Percentiles rank a stretch among this genome's conserved stretches.
Evolutionary conservation across 2,888 invertebrate genomes (phyloP).

Genomic region (Tipula vernalis): DNA sequence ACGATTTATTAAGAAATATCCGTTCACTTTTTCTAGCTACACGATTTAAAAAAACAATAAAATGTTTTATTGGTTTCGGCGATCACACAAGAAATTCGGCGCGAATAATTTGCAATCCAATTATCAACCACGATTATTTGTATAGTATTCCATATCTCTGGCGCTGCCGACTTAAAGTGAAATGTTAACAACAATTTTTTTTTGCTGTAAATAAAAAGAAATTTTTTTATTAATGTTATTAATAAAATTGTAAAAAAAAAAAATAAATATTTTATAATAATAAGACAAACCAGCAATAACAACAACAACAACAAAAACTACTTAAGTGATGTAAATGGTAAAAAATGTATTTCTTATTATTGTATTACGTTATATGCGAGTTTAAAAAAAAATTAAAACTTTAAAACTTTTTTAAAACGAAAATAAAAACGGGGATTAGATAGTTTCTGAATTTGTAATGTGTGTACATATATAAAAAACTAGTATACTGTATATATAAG

Average conservation of each 20-base stretch:
- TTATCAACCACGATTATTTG: not conserved
- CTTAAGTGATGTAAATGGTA: conserved; percentile 4
- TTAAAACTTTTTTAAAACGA: not conserved
- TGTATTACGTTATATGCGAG: not conserved
- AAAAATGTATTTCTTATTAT: not conserved
- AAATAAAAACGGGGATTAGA: not conserved
- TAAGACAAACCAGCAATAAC: not conserved
- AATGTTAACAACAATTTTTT: not conserved
- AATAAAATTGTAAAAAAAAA: not conserved
- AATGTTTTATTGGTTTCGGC: not conserved
- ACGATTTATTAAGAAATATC: not conserved
- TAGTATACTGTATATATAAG: not conserved
- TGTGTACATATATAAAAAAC: not conserved
- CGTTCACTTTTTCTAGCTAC: not conserved
- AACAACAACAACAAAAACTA: not conserved
- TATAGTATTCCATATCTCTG: not conserved
- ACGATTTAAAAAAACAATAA: not conserved
- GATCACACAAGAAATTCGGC: not conserved
- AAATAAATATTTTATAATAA: not conserved
- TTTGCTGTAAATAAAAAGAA: not conserved
- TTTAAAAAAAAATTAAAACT: not conserved
- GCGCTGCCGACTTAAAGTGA: not conserved
- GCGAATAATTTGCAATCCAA: not conserved
- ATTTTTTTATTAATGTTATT: not conserved
- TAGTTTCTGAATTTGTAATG: not conserved